A percentile compares a stretch with the other conserved stretches of the same genome.
phyloP scores from a whole-genome alignment of 2,888 invertebrate species.

The Abscondita cerata region DNA sequence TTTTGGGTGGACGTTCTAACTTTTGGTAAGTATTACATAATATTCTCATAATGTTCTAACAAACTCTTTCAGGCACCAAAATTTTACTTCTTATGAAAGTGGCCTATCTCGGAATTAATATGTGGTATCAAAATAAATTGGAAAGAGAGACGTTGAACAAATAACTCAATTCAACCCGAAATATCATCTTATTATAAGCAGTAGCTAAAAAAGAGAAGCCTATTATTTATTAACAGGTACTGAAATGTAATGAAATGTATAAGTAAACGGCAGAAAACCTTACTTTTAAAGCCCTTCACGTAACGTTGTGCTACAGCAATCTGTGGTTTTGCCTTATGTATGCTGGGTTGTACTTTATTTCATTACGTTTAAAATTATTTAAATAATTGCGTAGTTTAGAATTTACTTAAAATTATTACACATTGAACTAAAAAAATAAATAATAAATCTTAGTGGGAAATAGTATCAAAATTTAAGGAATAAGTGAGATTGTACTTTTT shows the following conservation, averaged over 20 bases:
- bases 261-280: too few relatives aligned
- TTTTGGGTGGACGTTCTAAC: conserved; percentile 40
- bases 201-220: too few relatives aligned
- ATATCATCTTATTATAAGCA: neutral
- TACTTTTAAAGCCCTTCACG: too few relatives aligned
- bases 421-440: conserved; percentile 1
- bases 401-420: neutral
- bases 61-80: conserved; percentile 44
- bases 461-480: neutral
- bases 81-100: conserved; percentile 47
- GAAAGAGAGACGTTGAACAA: conserved; percentile 47
- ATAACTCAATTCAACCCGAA: neutral
- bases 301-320: too few relatives aligned
- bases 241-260: too few relatives aligned
- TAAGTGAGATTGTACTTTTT: too few relatives aligned
- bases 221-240: too few relatives aligned
- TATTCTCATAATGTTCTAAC: too few relatives aligned
- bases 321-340: too few relatives aligned
- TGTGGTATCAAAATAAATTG: conserved; percentile 52
- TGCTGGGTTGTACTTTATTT: too few relatives aligned
- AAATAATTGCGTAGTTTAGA: too few relatives aligned
- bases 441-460: neutral
- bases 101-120: conserved; percentile 47
- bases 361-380: too few relatives aligned
- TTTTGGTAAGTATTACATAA: conserved; percentile 35